Evolutionary conservation across 2,797 vertebrate species (phyloP).

Genomic region (Heteromormyrus szaboi): DNA sequence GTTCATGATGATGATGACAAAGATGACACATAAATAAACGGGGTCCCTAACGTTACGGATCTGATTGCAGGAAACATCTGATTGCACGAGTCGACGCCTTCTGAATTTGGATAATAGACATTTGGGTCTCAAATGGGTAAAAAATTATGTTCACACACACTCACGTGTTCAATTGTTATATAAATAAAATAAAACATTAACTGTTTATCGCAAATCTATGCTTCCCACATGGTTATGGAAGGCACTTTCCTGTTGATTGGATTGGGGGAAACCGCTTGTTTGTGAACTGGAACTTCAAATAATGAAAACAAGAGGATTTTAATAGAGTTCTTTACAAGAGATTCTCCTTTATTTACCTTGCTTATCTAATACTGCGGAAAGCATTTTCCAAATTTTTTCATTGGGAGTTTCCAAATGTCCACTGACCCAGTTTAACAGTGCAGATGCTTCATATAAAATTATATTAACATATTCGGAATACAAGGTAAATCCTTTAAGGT

Average conservation of each 20-base stretch:
- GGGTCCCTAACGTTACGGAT: neutral
- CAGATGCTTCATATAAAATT: neutral
- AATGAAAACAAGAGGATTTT: neutral
- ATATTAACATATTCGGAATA: neutral
- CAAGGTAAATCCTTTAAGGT: neutral
- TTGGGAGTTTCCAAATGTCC: neutral
- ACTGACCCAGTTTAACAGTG: neutral
- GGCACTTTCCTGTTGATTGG: neutral
- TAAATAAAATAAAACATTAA: neutral
- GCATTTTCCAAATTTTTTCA: neutral
- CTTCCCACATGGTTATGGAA: neutral
- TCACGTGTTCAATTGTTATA: neutral
- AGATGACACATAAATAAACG: neutral
- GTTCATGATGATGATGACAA: neutral
- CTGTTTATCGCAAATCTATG: neutral
- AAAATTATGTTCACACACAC: neutral
- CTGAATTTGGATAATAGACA: neutral
- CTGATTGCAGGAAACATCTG: neutral
- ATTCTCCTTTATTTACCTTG: constrained; percentile 2
- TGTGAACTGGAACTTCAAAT: neutral
- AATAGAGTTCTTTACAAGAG: constrained; percentile 25
- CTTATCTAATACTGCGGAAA: neutral
- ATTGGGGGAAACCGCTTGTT: neutral
- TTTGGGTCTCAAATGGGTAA: neutral
- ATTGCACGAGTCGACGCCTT: neutral